Evolutionary conservation across 30 jellyfish, hydroid and myxozoan species (phyloP), one percentile per base, ranked within the genome.

Genomic region (Haliclystus octoradiatus): DNA sequence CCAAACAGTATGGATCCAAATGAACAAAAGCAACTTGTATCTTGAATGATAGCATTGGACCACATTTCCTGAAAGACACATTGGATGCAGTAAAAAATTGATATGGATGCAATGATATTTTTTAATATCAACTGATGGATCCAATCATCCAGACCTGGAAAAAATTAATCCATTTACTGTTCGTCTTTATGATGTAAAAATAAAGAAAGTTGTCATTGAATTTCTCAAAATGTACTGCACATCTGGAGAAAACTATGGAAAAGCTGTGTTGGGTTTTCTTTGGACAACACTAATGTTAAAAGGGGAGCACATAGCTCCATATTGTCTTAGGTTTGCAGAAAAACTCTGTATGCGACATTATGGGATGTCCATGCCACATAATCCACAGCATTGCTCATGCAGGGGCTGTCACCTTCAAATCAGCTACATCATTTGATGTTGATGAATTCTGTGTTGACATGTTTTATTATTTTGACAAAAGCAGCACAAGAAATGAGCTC

Each of bases 321-420:
- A 1, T 30, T 1, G 66, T 15, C 75, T 29, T 19, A 65, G 22
- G 75, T 29, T 3, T 28, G 24, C 3, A 28, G 71, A 66, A 30
- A 66, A 66, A 28, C 66, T 2, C 72, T 25, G n/a, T 3, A 25
- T 4, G 31, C 3, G 24, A 15, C 22, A 27, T 66, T 66, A 66
- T 30, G 12, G 75, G 75, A 2, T 66, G 71, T 29, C 75, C 75
- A 14, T 66, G 71, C 34, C 75, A 66, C 71, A 66, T 66, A 1
- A 33, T 66, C 22, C 75, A 66, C 26, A 66, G 34, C 71, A 66
- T 66, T 1, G 75, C 75, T 15, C 24, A 23, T n/a, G 22, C 31
- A 29, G 75, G 40, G n/a, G 71, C 71, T 1, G 71, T 29, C 13
- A 28, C 2, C 67, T 66, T 28, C 30, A 3, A 65, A 1, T 14